Evolutionary conservation across 2,113 vertebrate species (phyloP), one percentile per base, ranked within the genome.

Genomic region (Ailurus styani): DNA sequence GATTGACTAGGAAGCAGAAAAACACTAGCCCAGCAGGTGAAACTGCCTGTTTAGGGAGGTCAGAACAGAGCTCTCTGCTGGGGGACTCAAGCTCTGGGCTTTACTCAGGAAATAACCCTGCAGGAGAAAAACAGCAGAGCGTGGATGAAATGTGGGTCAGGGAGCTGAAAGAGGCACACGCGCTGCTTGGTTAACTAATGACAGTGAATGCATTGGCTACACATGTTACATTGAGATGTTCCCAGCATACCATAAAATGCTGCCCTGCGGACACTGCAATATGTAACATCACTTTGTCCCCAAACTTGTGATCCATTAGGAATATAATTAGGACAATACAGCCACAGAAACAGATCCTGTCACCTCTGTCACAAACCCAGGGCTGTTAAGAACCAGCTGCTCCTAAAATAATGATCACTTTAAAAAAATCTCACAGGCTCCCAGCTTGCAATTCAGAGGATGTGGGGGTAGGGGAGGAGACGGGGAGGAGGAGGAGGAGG

Each of bases 351-450:
- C 81, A 82, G 75, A 96, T 73, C 95, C 64, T 83, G 64, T 98
- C 93, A 94, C 91, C 83, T 77, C 40, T 96, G 87, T 97, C 95
- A 92, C 86, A 90, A 95, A 97, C 77, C 68, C 11, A 0, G 52
- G 37, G 12, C 96, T 90, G 62, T 64, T 92, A 93, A 94, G 89
- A 98, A 97, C 89, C 89, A 98, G 95, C 83, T 89, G 94, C 98
- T 98, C 95, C 64, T 37, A 98, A 98, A 98, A 98, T 95, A 98
- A 97, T 94, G 81, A 98, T 98, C 82, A 64, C 88, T 95, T 96
- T 82, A 89, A 97, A 90, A 98, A 91, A 98, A 98, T 97, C 91
- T 95, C 86, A 57, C 91, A 68, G 82, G 97, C 78, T 97, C 96
- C 81, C 81, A 66, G 60, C 25, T 95, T 73, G 57, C 13, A 55